Conservation (phyloP, 2,888 invertebrate genomes). For the Hedya salicella region DNA sequence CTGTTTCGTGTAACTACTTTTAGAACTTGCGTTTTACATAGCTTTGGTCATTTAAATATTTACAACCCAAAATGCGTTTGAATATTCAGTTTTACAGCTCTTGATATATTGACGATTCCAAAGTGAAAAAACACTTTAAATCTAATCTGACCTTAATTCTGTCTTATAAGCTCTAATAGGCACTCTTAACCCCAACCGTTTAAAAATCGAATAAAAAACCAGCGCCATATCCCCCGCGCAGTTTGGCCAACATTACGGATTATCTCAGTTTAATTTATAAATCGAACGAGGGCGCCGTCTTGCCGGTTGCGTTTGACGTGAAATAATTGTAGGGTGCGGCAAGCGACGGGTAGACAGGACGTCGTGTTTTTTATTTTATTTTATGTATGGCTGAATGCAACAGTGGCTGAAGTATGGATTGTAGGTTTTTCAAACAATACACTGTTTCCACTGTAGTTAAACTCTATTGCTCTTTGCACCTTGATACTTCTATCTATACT, state of each 20-base stretch:
- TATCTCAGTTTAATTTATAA: constrained; percentile 31
- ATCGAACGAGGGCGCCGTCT: constrained; percentile 10
- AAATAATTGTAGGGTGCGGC: constrained; percentile 74
- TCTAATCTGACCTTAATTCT: no score
- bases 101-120: no score
- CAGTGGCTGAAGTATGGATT: background rate
- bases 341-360: constrained; percentile 52
- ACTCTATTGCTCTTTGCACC: no score
- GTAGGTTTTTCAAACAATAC: no score
- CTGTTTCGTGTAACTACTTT: no score
- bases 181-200: constrained; percentile 11
- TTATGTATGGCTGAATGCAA: background rate
- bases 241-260: constrained; percentile 36
- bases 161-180: constrained; percentile 9
- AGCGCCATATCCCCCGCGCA: constrained; percentile 14
- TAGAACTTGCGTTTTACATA: no score
- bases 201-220: constrained; percentile 17
- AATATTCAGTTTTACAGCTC: no score
- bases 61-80: no score
- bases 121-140: background rate
- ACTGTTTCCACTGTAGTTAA: no score
- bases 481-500: no score
- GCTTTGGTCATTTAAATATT: no score
- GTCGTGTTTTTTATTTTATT: constrained; percentile 35
- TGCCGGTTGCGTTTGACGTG: constrained; percentile 68